Conservation (phyloP, 2,888 invertebrate genomes). For the Megalurothrips usitatus region DNA sequence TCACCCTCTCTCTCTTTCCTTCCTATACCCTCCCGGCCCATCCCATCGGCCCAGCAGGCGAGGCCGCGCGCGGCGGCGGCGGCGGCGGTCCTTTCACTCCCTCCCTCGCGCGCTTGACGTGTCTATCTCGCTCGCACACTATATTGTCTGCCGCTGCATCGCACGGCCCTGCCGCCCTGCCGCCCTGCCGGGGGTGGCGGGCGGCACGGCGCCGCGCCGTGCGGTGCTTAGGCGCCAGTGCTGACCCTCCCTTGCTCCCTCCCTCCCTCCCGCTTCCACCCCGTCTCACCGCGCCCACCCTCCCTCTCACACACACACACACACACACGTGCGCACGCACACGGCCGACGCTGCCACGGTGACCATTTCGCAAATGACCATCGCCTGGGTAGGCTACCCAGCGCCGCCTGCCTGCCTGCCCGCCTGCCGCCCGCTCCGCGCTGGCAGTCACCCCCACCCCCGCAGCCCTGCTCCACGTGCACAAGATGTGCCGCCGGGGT, state of each 20-base stretch:
- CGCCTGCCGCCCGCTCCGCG: neutral
- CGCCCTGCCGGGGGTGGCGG: neutral
- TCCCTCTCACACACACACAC: neutral
- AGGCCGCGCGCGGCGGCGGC: too few species aligned
- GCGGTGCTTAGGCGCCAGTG: neutral
- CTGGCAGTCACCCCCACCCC: neutral
- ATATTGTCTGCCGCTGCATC: neutral
- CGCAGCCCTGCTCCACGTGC: constrained; percentile 4
- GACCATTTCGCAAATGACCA: constrained; percentile 20
- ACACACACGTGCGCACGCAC: neutral
- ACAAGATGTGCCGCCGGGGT: neutral
- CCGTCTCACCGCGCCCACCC: neutral
- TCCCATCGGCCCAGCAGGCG: too few species aligned
- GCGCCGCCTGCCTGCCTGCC: neutral
- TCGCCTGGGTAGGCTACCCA: neutral
- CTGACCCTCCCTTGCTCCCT: neutral
- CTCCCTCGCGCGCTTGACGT: too few species aligned
- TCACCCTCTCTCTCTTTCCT: too few species aligned
- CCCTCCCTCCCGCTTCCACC: neutral
- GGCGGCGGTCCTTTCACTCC: too few species aligned
- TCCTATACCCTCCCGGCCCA: too few species aligned
- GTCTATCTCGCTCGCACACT: too few species aligned
- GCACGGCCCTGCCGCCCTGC: neutral
- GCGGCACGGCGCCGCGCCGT: neutral
- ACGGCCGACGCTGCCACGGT: neutral